Evolutionary conservation across 2,113 vertebrate genomes (phyloP).

Genomic region (Lepus americanus): DNA sequence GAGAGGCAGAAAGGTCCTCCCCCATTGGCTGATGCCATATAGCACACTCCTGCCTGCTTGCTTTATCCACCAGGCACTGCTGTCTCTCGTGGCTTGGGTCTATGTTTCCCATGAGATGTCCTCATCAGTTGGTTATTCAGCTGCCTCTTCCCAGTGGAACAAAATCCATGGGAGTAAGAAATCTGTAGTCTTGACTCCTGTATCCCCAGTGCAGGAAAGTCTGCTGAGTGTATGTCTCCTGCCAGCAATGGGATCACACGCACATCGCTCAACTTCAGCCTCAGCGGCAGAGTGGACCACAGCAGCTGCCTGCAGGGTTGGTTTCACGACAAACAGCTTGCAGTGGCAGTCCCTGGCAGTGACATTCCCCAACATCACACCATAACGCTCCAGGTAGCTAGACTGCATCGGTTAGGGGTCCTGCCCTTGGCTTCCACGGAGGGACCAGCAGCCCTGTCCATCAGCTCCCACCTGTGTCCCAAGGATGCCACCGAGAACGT

Average conservation of each 20-base stretch:
- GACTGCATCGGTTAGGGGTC: background rate
- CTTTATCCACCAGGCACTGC: background rate
- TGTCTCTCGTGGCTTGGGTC: background rate
- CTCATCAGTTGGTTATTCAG: background rate
- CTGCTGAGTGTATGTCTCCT: background rate
- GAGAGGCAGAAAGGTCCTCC: background rate
- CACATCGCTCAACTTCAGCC: background rate
- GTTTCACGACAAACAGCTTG: background rate
- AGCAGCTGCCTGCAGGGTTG: too few relatives aligned
- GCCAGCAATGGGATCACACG: background rate
- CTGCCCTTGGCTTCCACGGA: background rate
- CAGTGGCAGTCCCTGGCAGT: background rate
- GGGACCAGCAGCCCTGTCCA: background rate
- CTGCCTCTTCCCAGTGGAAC: background rate
- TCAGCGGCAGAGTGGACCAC: background rate
- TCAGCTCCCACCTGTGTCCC: background rate
- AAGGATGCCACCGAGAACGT: rapidly evolving
- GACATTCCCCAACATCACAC: background rate
- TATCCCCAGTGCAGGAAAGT: background rate
- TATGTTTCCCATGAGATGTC: rapidly evolving
- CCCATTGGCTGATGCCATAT: rapidly evolving
- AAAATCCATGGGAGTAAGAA: background rate
- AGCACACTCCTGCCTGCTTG: background rate
- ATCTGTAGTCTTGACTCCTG: background rate
- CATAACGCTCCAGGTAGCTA: background rate